Conservation (phyloP, 2,888 invertebrate species). For the Therioaphis trifolii region DNA sequence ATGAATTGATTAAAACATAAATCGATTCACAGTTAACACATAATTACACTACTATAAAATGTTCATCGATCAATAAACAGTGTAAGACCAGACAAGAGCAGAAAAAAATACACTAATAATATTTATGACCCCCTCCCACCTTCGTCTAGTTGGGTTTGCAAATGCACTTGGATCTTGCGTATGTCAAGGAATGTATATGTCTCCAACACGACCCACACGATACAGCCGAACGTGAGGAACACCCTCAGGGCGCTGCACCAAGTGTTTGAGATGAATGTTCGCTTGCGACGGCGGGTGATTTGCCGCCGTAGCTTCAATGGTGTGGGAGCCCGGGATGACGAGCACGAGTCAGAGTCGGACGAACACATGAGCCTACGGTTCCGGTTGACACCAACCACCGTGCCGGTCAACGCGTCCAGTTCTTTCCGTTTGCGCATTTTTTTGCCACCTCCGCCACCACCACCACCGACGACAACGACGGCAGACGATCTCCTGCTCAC, state of each 20-base stretch:
- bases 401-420: constrained; percentile 77
- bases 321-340: constrained; percentile 52
- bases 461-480: constrained; percentile 75
- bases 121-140: constrained; percentile 40
- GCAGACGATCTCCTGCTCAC: constrained; percentile 72
- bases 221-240: constrained; percentile 49
- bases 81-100: no score
- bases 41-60: no score
- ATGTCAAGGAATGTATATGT: constrained; percentile 58
- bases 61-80: no score
- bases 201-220: constrained; percentile 54
- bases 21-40: background rate
- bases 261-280: constrained; percentile 24
- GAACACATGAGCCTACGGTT: constrained; percentile 57
- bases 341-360: constrained; percentile 57
- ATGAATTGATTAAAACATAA: background rate
- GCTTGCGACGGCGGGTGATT: constrained; percentile 53
- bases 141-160: constrained; percentile 51
- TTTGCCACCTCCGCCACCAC: constrained; percentile 71
- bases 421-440: constrained; percentile 83
- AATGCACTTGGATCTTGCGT: constrained; percentile 51
- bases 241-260: constrained; percentile 52
- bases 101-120: no score
- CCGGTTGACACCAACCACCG: constrained; percentile 62
- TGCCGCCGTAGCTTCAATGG: constrained; percentile 51